Conservation (phyloP, 2,797 vertebrate genomes). For the Acanthiza pusilla region DNA sequence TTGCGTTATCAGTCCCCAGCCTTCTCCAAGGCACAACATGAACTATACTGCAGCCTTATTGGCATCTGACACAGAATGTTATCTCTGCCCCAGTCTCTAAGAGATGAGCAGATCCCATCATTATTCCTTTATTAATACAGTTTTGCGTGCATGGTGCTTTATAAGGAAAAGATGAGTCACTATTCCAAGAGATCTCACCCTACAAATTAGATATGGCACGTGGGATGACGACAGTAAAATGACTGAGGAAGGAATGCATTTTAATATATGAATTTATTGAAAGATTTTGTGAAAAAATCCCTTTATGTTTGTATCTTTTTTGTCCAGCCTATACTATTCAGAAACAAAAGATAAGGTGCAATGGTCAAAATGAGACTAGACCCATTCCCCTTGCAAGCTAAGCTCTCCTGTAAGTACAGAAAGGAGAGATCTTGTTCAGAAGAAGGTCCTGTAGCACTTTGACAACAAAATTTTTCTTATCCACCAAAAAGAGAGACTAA, state of each 20-base stretch:
- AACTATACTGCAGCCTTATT: background rate
- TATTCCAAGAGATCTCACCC: constrained; percentile 6
- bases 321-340: background rate
- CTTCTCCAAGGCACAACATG: background rate
- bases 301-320: background rate
- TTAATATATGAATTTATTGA: background rate
- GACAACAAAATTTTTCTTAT: background rate
- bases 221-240: background rate
- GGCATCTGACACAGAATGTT: background rate
- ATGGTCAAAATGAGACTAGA: background rate
- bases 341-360: background rate
- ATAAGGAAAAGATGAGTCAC: constrained; percentile 42
- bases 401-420: background rate
- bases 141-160: background rate
- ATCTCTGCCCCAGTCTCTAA: background rate
- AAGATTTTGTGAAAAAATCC: background rate
- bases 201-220: background rate
- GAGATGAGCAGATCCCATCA: background rate
- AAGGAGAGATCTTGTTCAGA: background rate
- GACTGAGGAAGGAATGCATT: constrained; percentile 4
- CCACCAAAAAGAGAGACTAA: background rate
- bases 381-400: background rate
- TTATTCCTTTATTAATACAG: constrained; percentile 29
- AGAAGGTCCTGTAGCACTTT: background rate
- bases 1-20: background rate